Evolutionary conservation across 2,888 invertebrate genomes (phyloP).

Genomic region (Lochmaea capreae): DNA sequence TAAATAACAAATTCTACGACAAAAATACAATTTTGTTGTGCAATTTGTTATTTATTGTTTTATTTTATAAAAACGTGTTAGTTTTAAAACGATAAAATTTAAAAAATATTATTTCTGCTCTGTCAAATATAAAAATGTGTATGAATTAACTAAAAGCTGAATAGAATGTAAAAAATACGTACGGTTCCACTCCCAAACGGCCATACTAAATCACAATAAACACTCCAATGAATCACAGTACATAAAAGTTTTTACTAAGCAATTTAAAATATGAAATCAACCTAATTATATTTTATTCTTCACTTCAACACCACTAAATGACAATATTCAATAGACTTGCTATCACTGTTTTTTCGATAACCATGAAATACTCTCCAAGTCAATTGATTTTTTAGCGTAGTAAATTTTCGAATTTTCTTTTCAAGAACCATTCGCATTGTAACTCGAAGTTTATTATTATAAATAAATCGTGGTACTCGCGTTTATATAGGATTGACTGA

Average conservation of each 20-base stretch:
- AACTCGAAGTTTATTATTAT: slow-evolving; percentile 17
- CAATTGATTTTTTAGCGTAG: slow-evolving; percentile 29
- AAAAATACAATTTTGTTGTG: too few species aligned
- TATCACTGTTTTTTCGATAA: slow-evolving; percentile 9
- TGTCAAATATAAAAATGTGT: background rate
- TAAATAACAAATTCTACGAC: background rate
- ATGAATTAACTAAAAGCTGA: background rate
- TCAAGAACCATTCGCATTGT: slow-evolving; percentile 41
- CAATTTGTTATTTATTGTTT: too few species aligned
- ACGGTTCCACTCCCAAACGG: background rate
- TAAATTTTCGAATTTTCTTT: slow-evolving; percentile 34
- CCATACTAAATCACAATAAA: background rate
- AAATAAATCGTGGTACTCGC: background rate
- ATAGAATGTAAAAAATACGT: background rate
- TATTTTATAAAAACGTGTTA: background rate
- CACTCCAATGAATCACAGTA: background rate
- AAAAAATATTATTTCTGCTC: background rate
- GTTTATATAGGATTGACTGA: slow-evolving; percentile 15
- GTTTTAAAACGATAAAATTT: background rate
- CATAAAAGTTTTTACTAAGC: background rate
- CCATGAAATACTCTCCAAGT: slow-evolving; percentile 29
- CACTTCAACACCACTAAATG: background rate
- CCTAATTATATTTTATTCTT: background rate
- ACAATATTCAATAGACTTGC: background rate
- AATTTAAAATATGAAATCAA: background rate